Evolutionary conservation across 2,888 invertebrate species (phyloP), one percentile per base, ranked within the genome.

Genomic region (Pheosia tremula): DNA sequence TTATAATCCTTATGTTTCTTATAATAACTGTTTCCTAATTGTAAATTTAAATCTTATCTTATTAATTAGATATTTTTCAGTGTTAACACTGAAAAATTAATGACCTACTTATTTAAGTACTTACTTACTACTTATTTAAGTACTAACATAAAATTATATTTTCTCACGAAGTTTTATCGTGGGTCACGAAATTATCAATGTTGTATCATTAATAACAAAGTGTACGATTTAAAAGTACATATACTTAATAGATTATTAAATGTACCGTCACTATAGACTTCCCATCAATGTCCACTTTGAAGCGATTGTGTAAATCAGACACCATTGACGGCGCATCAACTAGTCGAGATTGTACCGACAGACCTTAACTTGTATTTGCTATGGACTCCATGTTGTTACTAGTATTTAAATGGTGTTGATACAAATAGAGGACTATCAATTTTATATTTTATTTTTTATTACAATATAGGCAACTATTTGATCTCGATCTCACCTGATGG

Each of bases 251-350:
- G 47, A 47, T 47, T 9, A 9, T 47, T 9, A 9, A 47, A 10
- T 4, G 47, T 47, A 41, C 10, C n/a, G 11, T 4, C 47, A 10
- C 47, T n/a, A 47, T 11, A 47, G 47, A 10, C n/a, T 5, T 10
- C n/a, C 47, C 47, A 55, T 61, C 52, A 52, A 59, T 9, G 41
- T 41, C 13, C 68, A 65, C 43, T 52, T 56, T 8, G 47, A 56
- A 45, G 52, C 57, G 55, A 60, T 13, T 61, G 56, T 59, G 53
- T 70, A 67, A 73, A 72, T 73, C 71, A 73, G 38, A 11, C 45
- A 56, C 65, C 59, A 64, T 73, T 74, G 72, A 70, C 49, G 56
- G 5, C 47, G 59, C 59, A 59, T 68, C 59, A 63, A 58, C 60
- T 41, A 60, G 52, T 47, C 60, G 57, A 67, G 67, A 73, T 58